A percentile compares a stretch with the other conserved stretches of the same genome.
Conservation (phyloP, 1,140 invertebrate genomes). For the Onthophagus taurus region DNA sequence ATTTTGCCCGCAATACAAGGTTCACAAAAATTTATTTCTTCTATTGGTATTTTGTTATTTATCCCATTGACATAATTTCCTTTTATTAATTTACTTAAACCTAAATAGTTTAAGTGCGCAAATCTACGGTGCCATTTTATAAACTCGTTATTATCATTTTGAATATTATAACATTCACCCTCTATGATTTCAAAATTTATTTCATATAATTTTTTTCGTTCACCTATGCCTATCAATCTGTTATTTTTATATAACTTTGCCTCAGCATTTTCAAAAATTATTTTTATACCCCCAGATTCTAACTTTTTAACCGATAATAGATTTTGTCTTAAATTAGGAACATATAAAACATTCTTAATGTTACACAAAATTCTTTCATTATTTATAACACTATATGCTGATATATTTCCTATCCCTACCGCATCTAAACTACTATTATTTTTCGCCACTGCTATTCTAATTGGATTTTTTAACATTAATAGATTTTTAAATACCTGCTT, state of each 20-base stretch:
- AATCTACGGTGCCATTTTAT: slow-evolving; percentile 13
- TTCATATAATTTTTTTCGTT: slow-evolving; percentile 10
- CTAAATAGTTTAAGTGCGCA: slow-evolving; percentile 6
- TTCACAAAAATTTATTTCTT: slow-evolving; percentile 16
- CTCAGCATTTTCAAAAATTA: slow-evolving; percentile 4
- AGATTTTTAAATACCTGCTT: slow-evolving; percentile 6
- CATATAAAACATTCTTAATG: slow-evolving; percentile 11
- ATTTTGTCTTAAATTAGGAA: slow-evolving; percentile 11
- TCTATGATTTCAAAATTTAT: not conserved
- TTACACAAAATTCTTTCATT: slow-evolving; percentile 5
- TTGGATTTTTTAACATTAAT: slow-evolving; percentile 10
- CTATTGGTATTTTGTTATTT: slow-evolving; percentile 9
- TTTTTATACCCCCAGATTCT: slow-evolving; percentile 6
- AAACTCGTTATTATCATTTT: slow-evolving; percentile 2
- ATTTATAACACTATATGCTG: not conserved
- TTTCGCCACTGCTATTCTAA: slow-evolving; percentile 10
- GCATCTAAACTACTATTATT: slow-evolving; percentile 31
- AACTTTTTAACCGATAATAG: slow-evolving; percentile 10
- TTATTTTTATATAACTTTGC: slow-evolving; percentile 4
- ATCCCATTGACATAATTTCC: slow-evolving; percentile 9
- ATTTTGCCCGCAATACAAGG: slow-evolving; percentile 14
- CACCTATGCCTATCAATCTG: slow-evolving; percentile 3
- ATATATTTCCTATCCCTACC: slow-evolving; percentile 3
- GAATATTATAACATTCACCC: slow-evolving; percentile 5
- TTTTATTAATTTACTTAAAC: slow-evolving; percentile 12